These are phyloP conservation scores for Scopus umbretta DNA, from an alignment of 2,113 vertebrate species.

Conservation along the genomic window DNA sequence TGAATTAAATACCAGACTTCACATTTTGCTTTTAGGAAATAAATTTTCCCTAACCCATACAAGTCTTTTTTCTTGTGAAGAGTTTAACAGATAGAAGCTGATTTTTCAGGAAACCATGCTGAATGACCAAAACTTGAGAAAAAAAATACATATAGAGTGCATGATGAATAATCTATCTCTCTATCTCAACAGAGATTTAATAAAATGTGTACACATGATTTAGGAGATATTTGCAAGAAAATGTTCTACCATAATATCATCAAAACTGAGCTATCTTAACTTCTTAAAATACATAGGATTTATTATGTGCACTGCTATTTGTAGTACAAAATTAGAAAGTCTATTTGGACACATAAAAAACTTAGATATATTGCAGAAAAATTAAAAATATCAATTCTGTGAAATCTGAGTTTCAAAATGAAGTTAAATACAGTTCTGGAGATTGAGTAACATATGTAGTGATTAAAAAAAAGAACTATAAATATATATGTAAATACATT, in stretches of 20 bases:
- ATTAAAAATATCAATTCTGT: background rate
- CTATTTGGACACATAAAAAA: background rate
- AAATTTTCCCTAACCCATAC: background rate
- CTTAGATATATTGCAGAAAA: background rate
- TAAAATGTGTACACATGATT: background rate
- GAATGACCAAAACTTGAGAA: background rate
- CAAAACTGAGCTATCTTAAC: background rate
- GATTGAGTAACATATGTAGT: background rate
- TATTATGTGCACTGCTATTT: background rate
- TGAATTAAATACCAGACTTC: background rate
- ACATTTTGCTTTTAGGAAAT: background rate
- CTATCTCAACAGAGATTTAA: background rate
- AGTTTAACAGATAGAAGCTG: background rate
- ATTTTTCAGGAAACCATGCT: background rate
- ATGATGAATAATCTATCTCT: background rate
- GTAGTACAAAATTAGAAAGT: background rate
- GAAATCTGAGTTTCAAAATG: background rate
- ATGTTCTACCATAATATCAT: background rate
- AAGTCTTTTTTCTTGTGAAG: background rate
- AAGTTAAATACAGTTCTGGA: background rate
- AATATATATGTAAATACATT: background rate
- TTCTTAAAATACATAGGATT: background rate
- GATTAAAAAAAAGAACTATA: background rate
- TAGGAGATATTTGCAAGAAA: background rate
- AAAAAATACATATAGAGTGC: background rate